Base-by-base conservation (phyloP, 2,113 vertebrate genomes). In the Recurvirostra avosetta region DNA sequence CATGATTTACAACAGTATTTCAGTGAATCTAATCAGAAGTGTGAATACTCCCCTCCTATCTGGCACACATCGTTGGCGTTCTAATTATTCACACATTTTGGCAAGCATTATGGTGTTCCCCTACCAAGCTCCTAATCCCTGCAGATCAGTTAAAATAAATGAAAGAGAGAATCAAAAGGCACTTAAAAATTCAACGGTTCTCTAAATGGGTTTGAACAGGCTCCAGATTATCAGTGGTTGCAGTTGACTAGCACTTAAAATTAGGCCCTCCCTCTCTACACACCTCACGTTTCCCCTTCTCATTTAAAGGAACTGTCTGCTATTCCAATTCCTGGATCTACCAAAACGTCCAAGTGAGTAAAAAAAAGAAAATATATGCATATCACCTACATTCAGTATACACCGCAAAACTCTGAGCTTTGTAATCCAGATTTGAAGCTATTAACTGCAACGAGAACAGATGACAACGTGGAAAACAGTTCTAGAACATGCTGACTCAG, bases 11-110 rank as follows among this genome's bases (percentile, higher is more conserved):
- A 99, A 98, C 98, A 98, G 98, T 98, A 88, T 98, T 99, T 98
- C 98, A 99, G 98, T 98, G 98, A 98, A 98, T 99, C 98, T 98
- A 98, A 99, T 99, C 99, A 99, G 98, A 98, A 98, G 98, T 98
- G 98, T 98, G 98, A 99, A 98, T 98, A 98, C 98, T 98, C 98
- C 99, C 98, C 98, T 98, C 98, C 97, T 98, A 98, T 98, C 98
- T 99, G 99, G 99, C 99, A 98, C 98, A 98, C 98, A 98, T 98
- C 98, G 97, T 97, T 97, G 96, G 98, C 94, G 95, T 98, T 98
- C 98, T 99, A 99, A 99, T 99, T 99, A 99, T 98, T 99, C 99
- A 99, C 99, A 99, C 99, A 98, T 99, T 99, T 99, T 99, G 99
- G 99, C 99, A 99, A 98, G 98, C 96, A 52, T 98, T 97, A 96